These are phyloP conservation scores for Otolemur garnettii DNA, from an alignment of 2,113 vertebrate genomes.

Conservation along the genomic window DNA sequence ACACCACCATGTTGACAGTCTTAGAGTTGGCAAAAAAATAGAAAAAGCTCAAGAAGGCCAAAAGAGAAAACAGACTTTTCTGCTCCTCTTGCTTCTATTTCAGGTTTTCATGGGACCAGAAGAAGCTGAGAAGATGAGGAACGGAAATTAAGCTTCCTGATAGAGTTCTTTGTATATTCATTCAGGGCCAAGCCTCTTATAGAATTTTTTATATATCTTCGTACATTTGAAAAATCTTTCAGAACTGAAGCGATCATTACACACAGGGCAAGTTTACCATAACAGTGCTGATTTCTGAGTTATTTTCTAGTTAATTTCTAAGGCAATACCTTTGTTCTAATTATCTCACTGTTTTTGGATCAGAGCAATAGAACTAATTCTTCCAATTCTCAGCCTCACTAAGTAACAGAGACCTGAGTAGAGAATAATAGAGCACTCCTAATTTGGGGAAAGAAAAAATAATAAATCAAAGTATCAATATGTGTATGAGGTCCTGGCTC, in stretches of 20 bases:
- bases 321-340: constrained; percentile 19
- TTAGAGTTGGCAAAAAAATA: background rate
- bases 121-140: background rate
- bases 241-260: background rate
- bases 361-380: background rate
- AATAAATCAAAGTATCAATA: background rate
- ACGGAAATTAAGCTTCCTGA: background rate
- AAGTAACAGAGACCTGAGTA: background rate
- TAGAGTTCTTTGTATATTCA: background rate
- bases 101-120: background rate
- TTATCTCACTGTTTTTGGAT: constrained; percentile 36
- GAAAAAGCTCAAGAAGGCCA: background rate
- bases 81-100: background rate
- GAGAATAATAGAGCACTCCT: background rate
- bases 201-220: background rate
- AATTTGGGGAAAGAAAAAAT: background rate
- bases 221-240: background rate
- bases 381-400: background rate
- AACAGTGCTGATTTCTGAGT: background rate
- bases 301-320: constrained; percentile 6
- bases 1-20: background rate
- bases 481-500: background rate
- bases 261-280: background rate
- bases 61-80: background rate
- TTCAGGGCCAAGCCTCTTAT: background rate